These are phyloP conservation scores for Pteropus rufus DNA, from an alignment of 2,797 vertebrate species.

Conservation along the genomic window DNA sequence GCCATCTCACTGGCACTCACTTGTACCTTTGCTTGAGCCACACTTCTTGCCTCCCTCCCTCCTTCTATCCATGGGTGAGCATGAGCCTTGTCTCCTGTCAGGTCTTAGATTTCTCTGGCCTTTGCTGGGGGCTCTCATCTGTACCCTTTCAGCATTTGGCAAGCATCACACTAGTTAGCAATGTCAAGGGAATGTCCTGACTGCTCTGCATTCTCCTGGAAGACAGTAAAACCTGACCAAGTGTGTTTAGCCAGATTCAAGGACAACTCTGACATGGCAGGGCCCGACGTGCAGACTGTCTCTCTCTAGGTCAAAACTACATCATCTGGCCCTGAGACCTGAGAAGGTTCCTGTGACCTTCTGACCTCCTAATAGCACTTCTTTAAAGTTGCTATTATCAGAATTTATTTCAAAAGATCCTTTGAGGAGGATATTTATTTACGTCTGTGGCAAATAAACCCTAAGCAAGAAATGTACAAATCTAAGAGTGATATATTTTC, in stretches of 20 bases:
- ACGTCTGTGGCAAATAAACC: background rate
- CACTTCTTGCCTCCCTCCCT: too few species aligned
- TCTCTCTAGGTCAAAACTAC: background rate
- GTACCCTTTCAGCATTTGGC: background rate
- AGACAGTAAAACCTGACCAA: background rate
- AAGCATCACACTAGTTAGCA: background rate
- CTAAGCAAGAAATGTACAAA: background rate
- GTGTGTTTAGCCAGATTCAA: background rate
- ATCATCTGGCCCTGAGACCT: background rate
- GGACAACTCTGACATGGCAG: accelerated
- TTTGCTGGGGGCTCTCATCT: background rate
- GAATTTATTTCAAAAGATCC: background rate
- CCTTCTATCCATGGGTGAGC: background rate
- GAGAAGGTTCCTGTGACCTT: background rate
- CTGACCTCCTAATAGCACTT: background rate
- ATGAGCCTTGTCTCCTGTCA: background rate
- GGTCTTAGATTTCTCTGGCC: background rate
- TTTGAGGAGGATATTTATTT: background rate
- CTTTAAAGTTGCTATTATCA: too few species aligned
- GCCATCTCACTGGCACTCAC: too few species aligned
- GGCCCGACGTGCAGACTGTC: accelerated
- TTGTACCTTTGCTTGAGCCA: accelerated
- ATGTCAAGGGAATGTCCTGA: background rate
- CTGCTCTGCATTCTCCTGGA: background rate
- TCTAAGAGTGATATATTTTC: background rate